These are phyloP conservation scores for Stegodyphus mimosarum DNA, from an alignment of 1,140 invertebrate species.

Conservation along the genomic window DNA sequence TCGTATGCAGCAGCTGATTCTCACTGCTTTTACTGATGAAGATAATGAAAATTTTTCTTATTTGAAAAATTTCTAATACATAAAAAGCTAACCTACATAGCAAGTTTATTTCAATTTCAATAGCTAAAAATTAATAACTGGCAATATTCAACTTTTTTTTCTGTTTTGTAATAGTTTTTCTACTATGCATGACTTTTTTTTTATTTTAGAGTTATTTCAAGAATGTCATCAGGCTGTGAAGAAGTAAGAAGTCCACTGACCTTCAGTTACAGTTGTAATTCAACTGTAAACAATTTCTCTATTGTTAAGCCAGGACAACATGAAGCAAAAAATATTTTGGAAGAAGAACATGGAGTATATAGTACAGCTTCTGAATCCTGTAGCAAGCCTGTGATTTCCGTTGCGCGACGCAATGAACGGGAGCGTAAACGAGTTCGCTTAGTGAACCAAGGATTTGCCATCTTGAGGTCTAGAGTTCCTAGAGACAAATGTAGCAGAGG, in stretches of 20 bases:
- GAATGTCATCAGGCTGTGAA: neutral
- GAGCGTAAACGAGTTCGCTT: conserved; percentile 69
- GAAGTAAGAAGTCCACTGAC: neutral
- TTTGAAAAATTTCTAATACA: no score
- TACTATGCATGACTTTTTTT: no score
- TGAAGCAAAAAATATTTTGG: neutral
- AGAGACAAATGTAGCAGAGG: conserved; percentile 77
- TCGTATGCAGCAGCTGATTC: no score
- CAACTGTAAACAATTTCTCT: neutral
- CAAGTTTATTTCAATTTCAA: no score
- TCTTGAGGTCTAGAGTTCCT: conserved; percentile 85
- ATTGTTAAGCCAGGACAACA: neutral
- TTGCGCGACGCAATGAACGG: conserved; percentile 68
- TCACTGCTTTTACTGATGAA: no score
- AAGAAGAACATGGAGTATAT: neutral
- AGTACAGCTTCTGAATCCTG: neutral
- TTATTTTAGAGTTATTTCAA: neutral
- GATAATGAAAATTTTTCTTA: no score
- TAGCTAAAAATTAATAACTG: no score
- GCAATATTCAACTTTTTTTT: no score
- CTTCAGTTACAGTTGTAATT: neutral
- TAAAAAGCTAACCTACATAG: no score
- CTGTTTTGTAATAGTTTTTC: no score
- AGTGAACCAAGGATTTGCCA: conserved; percentile 86
- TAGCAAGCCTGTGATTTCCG: conserved; percentile 9